Evolutionary conservation across 2,113 vertebrate species (phyloP), one percentile per base, ranked within the genome.

Genomic region (Ageneiosus marmoratus): DNA sequence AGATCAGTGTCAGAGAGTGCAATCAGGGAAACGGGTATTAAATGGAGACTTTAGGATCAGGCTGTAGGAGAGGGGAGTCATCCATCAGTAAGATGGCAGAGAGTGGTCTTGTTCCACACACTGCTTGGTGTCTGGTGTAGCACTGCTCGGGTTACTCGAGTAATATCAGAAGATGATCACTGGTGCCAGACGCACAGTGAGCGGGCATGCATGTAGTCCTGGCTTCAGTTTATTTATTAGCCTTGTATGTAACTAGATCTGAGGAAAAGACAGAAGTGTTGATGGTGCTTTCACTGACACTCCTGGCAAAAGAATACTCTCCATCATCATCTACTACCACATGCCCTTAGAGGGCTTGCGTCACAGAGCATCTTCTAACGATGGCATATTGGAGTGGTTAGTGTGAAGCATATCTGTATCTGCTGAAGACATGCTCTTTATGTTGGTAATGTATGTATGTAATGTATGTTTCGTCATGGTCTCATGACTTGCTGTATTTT

Each of bases 101-200:
- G 8, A 55, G n/a, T 51, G 69, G 55, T 78, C 74, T 83, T 34
- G 16, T 83, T 83, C 32, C 60, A 76, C 65, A 81, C 58, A 51
- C 44, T 34, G 77, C 81, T 58, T 67, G 56, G 62, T 79, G 74
- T 81, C 63, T 69, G 62, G 22, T 41, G 58, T 82, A 79, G 32
- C 41, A 16, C 4, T 63, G n/a, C 77, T 84, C 48, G 15, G 46
- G 76, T 86, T 83, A 79, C 80, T 79, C 32, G 56, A 50, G 69
- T 92, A 84, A 91, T 85, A 29, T 56, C 37, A 67, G 73, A 93
- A 95, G 94, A 93, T 90, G 86, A 88, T 89, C 90, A 92, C 88
- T 90, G 91, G 93, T 94, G 93, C 93, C 87, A 94, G 91, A 86
- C 87, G 83, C 79, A 63, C 72, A 27, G 65, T 18, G 69, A 76